phyloP scores from a whole-genome alignment of 2,113 vertebrate genomes.

The Myotis yumanensis region DNA sequence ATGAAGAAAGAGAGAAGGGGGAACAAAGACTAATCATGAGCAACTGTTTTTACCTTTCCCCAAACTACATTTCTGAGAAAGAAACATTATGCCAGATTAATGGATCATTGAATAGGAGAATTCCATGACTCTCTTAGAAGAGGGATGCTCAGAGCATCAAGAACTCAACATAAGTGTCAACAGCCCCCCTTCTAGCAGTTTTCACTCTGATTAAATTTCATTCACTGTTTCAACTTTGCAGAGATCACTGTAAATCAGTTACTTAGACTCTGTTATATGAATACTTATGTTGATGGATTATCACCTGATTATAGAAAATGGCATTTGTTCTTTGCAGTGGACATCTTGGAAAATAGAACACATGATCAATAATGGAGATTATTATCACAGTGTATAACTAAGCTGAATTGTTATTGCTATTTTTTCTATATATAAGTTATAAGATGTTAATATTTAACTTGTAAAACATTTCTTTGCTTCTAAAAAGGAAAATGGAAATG shows the following conservation, averaged over 20 bases:
- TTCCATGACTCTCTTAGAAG: background rate
- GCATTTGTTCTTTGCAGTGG: background rate
- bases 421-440: background rate
- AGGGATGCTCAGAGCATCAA: background rate
- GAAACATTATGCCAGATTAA: background rate
- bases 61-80: background rate
- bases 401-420: background rate
- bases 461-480: background rate
- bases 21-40: background rate
- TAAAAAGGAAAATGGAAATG: background rate
- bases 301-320: background rate
- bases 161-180: background rate
- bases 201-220: conserved; percentile 64
- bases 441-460: background rate
- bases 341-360: background rate
- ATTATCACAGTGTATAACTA: background rate
- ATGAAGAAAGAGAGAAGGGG: background rate
- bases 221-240: conserved; percentile 56
- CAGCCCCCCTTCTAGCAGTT: conserved; percentile 48
- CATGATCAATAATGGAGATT: background rate
- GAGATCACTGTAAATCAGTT: conserved; percentile 20
- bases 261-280: conserved; percentile 36
- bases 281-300: background rate
- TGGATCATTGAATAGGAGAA: conserved; percentile 22
- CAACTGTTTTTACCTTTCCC: background rate